Evolutionary conservation across 1,140 invertebrate genomes (phyloP).

Genomic region (Melipona quadrifasciata): DNA sequence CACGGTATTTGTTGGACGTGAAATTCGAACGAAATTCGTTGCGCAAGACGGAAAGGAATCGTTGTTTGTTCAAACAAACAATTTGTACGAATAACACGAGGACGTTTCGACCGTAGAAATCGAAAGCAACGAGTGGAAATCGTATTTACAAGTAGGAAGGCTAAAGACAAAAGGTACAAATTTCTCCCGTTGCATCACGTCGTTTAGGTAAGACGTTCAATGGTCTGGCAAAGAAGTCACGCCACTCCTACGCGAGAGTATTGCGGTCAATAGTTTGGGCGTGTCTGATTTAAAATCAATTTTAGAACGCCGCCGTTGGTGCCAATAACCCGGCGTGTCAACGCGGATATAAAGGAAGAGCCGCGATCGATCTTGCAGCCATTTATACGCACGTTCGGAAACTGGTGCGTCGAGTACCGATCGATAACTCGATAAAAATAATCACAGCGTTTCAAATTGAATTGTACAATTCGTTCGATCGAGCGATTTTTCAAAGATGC

Average conservation of each 20-base stretch:
- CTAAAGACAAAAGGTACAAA: background rate
- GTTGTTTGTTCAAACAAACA: background rate
- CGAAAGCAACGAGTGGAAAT: background rate
- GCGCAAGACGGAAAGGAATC: no score
- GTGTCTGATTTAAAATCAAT: conserved; percentile 53
- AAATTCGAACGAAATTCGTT: background rate
- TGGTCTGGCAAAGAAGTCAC: conserved; percentile 43
- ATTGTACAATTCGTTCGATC: no score
- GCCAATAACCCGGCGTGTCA: conserved; percentile 11
- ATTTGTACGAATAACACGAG: no score
- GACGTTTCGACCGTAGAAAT: background rate
- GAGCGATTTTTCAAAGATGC: background rate
- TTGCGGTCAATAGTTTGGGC: conserved; percentile 43
- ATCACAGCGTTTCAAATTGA: background rate
- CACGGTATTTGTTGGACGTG: background rate
- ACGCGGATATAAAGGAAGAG: background rate
- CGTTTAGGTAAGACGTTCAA: conserved; percentile 43
- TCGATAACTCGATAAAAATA: background rate
- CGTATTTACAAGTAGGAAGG: background rate
- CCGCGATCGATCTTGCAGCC: background rate
- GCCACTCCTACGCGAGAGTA: conserved; percentile 36
- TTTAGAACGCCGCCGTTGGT: conserved; percentile 9
- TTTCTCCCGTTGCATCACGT: conserved; percentile 33
- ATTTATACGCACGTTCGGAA: background rate
- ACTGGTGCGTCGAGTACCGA: no score